Conservation (phyloP, 2,888 invertebrate genomes). For the Polymixis flavicincta region DNA sequence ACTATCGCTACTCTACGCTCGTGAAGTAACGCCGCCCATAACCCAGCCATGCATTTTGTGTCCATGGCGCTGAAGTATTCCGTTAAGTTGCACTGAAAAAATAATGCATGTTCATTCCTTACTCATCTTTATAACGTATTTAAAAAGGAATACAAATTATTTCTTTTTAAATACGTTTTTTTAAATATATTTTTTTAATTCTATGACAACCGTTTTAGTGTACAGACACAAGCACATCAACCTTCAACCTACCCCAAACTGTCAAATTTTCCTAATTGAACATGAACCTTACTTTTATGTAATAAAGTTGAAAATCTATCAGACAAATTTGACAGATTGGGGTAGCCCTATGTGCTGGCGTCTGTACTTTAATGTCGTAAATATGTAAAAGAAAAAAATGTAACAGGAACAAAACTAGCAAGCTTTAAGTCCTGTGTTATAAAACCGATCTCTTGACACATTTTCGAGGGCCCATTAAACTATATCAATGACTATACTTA, state of each 20-base stretch:
- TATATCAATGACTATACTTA: conserved; percentile 87
- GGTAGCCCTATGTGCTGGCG: no score
- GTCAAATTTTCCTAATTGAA: no score
- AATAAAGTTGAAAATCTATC: no score
- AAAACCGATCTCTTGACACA: background rate
- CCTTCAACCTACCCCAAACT: no score
- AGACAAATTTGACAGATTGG: no score
- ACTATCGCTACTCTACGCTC: conserved; percentile 98
- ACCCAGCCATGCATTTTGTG: conserved; percentile 97
- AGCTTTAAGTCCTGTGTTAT: background rate
- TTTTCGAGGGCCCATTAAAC: background rate
- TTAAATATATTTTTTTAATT: background rate
- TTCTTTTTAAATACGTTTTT: no score
- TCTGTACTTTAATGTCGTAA: background rate
- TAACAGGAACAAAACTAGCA: background rate
- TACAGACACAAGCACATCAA: no score
- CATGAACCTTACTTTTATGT: no score
- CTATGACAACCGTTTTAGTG: background rate
- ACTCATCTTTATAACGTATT: conserved; percentile 10
- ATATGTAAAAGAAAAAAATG: conserved; percentile 3
- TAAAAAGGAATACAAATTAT: background rate
- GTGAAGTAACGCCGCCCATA: conserved; percentile 98
- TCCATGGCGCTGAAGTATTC: conserved; percentile 99
- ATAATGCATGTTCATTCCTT: background rate
- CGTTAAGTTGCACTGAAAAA: conserved; percentile 97